Base-by-base conservation (phyloP, 1,140 invertebrate species). In the Drosophila sucinea region DNA sequence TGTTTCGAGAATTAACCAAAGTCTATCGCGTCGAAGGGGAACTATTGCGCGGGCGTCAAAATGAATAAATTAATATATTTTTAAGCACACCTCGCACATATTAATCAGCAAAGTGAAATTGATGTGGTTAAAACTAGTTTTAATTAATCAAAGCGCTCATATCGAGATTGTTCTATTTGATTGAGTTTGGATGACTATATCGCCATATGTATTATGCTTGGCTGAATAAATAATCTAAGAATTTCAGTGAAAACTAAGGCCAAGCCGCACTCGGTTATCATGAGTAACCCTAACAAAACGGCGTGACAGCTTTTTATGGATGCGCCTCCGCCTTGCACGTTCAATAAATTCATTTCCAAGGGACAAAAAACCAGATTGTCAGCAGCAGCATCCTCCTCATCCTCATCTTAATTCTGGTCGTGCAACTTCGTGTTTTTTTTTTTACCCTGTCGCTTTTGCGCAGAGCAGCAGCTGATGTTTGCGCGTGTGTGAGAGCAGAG, bases 381-480 rank as follows among this genome's bases (percentile, higher is more conserved):
- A 58, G 33, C 29, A 23, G 47, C 47, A 35, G n/a, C 56, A 58
- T 23, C n/a, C 6, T 23, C 55, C 6, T 11, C 30, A 23, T 23
- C 55, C 6, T 27, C 17, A 7, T 8, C 38, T 32, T 4, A 17
- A 33, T 17, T 35, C 56, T 38, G 30, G 56, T 58, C 25, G 56
- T 58, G 44, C 57, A 61, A 65, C 61, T 67, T 54, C 38, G n/a
- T 61, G 32, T 54, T 54, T 62, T 40, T 47, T 56, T 81, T 67
- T 58, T 44, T 55, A 66, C 25, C 27, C 44, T 55, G 70, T 67
- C 68, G 77, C 84, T 79, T 85, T 78, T 89, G 84, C 84, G 83
- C 83, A 79, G 23, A 51, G 85, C 84, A 89, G 84, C 84, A 87
- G 84, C 84, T 89, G 84, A 89, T 89, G 74, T 66, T 47, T 58